Base-by-base conservation (phyloP, 1,140 invertebrate genomes). In the Lucilia cuprina region DNA sequence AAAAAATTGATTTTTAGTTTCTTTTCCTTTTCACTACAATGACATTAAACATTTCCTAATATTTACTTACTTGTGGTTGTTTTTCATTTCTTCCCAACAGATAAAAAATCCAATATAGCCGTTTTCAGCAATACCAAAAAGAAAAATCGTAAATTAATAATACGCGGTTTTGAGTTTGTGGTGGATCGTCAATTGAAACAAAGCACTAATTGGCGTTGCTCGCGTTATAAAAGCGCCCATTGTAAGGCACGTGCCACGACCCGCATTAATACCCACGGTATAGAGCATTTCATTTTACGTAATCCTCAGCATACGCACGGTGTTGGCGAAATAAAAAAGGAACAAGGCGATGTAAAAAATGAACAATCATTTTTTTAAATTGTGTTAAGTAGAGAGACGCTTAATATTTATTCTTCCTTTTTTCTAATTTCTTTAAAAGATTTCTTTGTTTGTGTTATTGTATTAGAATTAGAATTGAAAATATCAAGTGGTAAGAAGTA, bases 171-270 rank as follows among this genome's bases (percentile, higher is more conserved):
- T 49, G 87, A 89, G 65, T 91, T 88, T 70, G 88, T 91, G 0
- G 87, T 89, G 86, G 90, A 91, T 85, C 87, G 89, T 4, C 88
- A 86, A 70, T 84, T 91, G 2, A 91, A 91, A 74, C 87, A 86
- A 70, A 89, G 87, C 50, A 90, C 89, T 60, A 91, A 91, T 75
- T 91, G 90, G 90, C 88, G 90, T 2, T 91, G 90, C 82, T 85
- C 88, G 5, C 87, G 89, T 12, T 91, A 91, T 74, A 86, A 87
- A 10, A 89, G 89, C 74, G 85, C 86, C 82, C 89, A 88, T 41
- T 91, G 90, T 83, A 89, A 87, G 65, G 89, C 91, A 9, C 86
- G 90, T 14, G 90, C 89, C 0, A 90, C 89, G n/a, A 91, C 90
- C 12, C 86, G 87, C 19, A 60, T 85, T 5, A 49, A 25, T 50